Conservation (phyloP, 2,113 vertebrate genomes). For the Scalopus aquaticus region DNA sequence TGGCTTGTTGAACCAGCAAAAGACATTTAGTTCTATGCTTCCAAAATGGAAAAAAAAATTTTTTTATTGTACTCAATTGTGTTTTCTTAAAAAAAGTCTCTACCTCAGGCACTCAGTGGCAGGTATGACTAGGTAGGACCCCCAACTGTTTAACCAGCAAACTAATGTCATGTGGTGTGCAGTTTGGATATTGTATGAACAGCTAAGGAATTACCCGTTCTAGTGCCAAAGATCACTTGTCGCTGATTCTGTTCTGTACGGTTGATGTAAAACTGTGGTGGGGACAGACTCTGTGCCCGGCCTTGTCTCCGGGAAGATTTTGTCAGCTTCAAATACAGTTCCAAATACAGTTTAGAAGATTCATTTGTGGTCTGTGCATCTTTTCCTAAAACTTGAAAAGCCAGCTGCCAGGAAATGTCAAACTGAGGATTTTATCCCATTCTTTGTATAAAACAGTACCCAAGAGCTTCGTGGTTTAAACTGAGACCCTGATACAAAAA, state of each 20-base stretch:
- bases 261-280: background rate
- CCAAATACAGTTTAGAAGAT: conserved; percentile 65
- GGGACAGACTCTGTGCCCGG: background rate
- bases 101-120: conserved; percentile 59
- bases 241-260: conserved; percentile 56
- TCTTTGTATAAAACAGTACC: conserved; percentile 2
- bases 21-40: background rate
- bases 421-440: background rate
- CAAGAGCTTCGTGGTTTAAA: conserved; percentile 28
- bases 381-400: conserved; percentile 55
- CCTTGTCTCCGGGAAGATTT: background rate
- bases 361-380: conserved; percentile 42
- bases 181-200: background rate
- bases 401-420: background rate
- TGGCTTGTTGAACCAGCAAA: background rate
- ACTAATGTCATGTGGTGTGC: background rate
- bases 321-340: background rate
- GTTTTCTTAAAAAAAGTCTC: conserved; percentile 46
- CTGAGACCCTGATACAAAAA: background rate
- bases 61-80: background rate
- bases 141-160: background rate
- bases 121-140: conserved; percentile 9
- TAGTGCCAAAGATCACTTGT: conserved; percentile 28
- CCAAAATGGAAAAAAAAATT: background rate
- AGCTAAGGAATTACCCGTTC: conserved; percentile 17